These are phyloP conservation scores for Anadara kagoshimensis DNA, from an alignment of 1,140 invertebrate species.

Conservation along the genomic window DNA sequence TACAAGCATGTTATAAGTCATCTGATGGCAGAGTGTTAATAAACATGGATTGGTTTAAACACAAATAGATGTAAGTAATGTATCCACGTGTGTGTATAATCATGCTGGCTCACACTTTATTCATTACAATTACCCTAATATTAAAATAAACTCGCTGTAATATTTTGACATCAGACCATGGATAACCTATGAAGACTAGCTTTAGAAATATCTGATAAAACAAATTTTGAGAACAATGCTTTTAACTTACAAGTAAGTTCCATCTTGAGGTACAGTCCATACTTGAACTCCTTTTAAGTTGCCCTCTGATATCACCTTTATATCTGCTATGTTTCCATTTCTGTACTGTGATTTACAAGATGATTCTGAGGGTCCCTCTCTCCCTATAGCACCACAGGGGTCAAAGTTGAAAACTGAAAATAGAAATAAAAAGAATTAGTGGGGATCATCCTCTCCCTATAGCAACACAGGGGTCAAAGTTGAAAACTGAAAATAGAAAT, in stretches of 20 bases:
- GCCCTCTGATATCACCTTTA: conserved; percentile 18
- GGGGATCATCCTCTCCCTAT: conserved; percentile 26
- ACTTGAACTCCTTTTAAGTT: conserved; percentile 25
- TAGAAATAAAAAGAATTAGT: background rate
- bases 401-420: conserved; percentile 32
- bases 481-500: conserved; percentile 26
- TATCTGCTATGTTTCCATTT: conserved; percentile 11
- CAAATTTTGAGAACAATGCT: background rate
- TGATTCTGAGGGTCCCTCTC: conserved; percentile 26
- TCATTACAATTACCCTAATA: too few relatives aligned
- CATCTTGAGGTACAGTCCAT: conserved; percentile 40
- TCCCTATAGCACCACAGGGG: conserved; percentile 25
- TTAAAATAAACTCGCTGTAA: too few relatives aligned
- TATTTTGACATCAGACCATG: too few relatives aligned
- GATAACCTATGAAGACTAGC: too few relatives aligned
- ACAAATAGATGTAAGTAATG: too few relatives aligned
- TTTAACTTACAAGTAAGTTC: conserved; percentile 31
- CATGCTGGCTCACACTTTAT: too few relatives aligned
- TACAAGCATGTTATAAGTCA: too few relatives aligned
- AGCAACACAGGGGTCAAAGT: conserved; percentile 23
- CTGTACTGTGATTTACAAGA: conserved; percentile 32
- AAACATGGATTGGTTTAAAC: too few relatives aligned
- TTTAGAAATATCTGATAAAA: too few relatives aligned
- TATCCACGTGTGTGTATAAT: too few relatives aligned
- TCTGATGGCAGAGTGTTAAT: too few relatives aligned